A percentile compares a stretch with the other conserved stretches of the same genome.
Evolutionary conservation across 2,888 invertebrate species (phyloP).

Genomic region (Diogma glabrata): DNA sequence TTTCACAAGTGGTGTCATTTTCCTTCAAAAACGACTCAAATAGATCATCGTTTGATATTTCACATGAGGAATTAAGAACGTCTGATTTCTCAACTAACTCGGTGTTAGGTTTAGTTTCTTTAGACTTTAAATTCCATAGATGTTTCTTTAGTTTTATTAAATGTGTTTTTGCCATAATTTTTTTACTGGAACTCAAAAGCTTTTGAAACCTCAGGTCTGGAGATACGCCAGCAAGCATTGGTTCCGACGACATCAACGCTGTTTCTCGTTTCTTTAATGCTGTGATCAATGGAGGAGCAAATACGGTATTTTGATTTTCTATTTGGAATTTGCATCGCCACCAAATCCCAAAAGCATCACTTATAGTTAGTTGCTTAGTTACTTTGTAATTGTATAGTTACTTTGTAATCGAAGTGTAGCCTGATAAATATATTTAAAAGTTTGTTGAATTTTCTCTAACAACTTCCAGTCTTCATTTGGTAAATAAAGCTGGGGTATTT

Average conservation of each 20-base stretch:
- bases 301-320: background rate
- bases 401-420: constrained; percentile 3
- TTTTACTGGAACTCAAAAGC: background rate
- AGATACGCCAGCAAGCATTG: background rate
- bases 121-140: constrained; percentile 1
- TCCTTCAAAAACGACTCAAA: constrained; percentile 7
- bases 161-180: constrained; percentile 1
- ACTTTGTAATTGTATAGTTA: no score
- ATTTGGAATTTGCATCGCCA: background rate
- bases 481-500: constrained; percentile 3
- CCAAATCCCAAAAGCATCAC: constrained; percentile 4
- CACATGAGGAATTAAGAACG: constrained; percentile 3
- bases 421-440: constrained; percentile 2
- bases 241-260: background rate
- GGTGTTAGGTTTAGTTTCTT: background rate
- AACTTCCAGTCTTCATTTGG: constrained; percentile 1
- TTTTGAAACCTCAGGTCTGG: background rate
- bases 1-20: background rate
- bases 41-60: constrained; percentile 1
- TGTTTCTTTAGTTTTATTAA: background rate
- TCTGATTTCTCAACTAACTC: background rate
- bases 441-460: background rate
- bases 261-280: background rate
- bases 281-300: constrained; percentile 1
- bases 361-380: background rate